Percentiles rank a stretch among this genome's conserved stretches.
These are phyloP conservation scores for Centropyge bicolor DNA, from an alignment of 2,797 vertebrate genomes.

Conservation along the genomic window DNA sequence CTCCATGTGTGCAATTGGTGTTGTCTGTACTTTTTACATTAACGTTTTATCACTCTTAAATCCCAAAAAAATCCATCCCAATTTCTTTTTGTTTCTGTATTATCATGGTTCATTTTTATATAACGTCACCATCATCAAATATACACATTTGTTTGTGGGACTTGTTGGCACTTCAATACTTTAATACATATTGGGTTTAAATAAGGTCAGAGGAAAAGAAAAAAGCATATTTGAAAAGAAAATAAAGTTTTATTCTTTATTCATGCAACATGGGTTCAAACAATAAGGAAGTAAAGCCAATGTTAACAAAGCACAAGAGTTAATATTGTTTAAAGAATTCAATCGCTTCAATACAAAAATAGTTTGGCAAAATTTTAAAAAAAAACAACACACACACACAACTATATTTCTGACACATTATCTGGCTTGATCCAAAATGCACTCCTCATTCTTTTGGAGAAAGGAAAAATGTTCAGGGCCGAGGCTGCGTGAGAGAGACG, in stretches of 20 bases:
- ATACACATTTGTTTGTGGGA: background rate
- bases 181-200: background rate
- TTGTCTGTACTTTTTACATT: background rate
- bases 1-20: background rate
- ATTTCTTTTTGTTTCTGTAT: background rate
- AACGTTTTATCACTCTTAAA: too few species aligned
- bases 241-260: background rate
- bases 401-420: background rate
- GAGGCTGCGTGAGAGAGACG: constrained; percentile 16
- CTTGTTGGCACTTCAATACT: background rate
- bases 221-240: too few species aligned
- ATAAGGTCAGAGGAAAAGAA: background rate
- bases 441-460: constrained; percentile 32
- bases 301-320: background rate
- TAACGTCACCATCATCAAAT: background rate
- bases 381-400: too few species aligned
- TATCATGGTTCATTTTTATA: too few species aligned
- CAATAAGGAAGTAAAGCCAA: background rate
- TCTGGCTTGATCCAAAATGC: background rate
- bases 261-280: background rate
- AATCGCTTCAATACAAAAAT: background rate
- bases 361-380: background rate
- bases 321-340: background rate
- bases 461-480: constrained; percentile 38
- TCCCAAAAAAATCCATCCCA: background rate